Conservation (phyloP, 2,113 vertebrate species). For the Tachysurus fulvidraco region DNA sequence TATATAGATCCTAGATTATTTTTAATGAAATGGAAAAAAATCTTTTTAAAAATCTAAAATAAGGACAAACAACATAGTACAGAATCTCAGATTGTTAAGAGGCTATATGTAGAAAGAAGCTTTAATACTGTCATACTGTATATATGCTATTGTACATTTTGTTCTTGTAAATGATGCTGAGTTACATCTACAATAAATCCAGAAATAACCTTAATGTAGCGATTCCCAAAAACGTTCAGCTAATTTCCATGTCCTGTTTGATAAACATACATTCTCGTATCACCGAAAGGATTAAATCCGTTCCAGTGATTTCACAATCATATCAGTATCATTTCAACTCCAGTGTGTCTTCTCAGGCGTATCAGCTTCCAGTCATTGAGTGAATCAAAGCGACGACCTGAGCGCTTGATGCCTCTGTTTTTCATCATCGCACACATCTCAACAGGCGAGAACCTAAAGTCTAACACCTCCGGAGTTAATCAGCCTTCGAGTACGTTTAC, state of each 20-base stretch:
- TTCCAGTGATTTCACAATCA: not conserved
- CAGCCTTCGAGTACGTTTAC: conserved; percentile 32
- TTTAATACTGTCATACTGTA: not conserved
- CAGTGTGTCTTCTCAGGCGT: conserved; percentile 7
- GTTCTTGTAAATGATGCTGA: no score
- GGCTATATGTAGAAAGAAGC: not conserved
- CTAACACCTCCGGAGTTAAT: conserved; percentile 17
- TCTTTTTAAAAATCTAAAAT: not conserved
- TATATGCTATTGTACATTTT: no score
- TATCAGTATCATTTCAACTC: conserved; percentile 28
- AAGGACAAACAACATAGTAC: not conserved
- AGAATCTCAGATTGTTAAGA: not conserved
- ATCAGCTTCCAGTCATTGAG: conserved; percentile 23
- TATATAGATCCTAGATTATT: not conserved
- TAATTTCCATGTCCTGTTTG: not conserved
- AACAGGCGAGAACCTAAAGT: conserved; percentile 5
- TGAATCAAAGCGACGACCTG: not conserved
- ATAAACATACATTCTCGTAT: not conserved
- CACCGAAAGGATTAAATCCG: no score
- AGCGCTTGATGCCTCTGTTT: conserved; percentile 15
- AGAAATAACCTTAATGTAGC: not conserved
- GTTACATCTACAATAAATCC: no score
- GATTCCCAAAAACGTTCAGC: not conserved
- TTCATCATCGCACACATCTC: conserved; percentile 36
- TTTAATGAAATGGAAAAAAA: not conserved